Conservation (phyloP, 1,140 invertebrate genomes). For the Rhopalosiphum padi region DNA sequence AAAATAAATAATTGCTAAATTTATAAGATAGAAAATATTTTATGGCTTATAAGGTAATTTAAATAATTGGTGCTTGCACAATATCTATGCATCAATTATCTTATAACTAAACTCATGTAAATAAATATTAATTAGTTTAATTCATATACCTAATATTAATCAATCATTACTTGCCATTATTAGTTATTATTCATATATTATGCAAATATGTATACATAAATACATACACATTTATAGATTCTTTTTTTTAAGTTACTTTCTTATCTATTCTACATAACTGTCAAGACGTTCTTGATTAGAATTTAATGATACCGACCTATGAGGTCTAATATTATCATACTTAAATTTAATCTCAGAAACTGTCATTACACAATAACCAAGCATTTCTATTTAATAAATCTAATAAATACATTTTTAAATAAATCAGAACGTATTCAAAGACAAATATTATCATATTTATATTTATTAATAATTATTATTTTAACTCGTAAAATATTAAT, state of each 20-base stretch:
- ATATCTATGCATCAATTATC: neutral
- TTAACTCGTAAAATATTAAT: slow-evolving; percentile 23
- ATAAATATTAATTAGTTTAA: slow-evolving; percentile 23
- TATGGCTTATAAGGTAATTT: neutral
- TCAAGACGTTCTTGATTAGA: neutral
- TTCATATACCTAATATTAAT: neutral
- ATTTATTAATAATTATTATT: slow-evolving; percentile 41
- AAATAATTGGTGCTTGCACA: neutral
- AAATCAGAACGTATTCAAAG: slow-evolving; percentile 26
- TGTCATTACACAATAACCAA: slow-evolving; percentile 34
- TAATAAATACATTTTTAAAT: slow-evolving; percentile 14
- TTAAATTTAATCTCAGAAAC: neutral
- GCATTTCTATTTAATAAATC: slow-evolving; percentile 22
- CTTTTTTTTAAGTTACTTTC: neutral
- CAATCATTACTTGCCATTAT: neutral
- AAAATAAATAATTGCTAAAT: slow-evolving; percentile 6
- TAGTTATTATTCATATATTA: neutral
- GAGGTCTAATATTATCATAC: slow-evolving; percentile 27
- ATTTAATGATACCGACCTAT: slow-evolving; percentile 29
- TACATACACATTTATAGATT: neutral
- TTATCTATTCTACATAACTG: slow-evolving; percentile 36
- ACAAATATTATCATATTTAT: slow-evolving; percentile 10
- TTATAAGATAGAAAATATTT: slow-evolving; percentile 7
- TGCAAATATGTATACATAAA: neutral
- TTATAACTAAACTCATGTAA: neutral